Base-by-base conservation (phyloP, 2,113 vertebrate genomes). In the Cercopithecus mona region DNA sequence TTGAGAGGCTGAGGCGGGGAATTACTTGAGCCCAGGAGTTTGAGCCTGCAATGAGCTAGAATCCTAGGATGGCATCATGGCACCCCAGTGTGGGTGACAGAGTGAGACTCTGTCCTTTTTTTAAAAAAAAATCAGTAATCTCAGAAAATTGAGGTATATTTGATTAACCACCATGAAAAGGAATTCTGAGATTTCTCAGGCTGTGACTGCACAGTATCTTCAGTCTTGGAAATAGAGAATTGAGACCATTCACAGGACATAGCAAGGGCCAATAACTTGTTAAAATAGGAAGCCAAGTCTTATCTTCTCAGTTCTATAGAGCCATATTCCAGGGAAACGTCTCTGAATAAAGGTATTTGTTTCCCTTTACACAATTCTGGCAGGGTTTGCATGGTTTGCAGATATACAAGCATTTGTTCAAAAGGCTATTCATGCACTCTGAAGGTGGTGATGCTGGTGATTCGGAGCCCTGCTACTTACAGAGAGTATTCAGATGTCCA, bases 181-280 rank as follows among this genome's bases (percentile, higher is more conserved):
- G 78, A 97, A 88, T n/a, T 93, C 14, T 88, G 94, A 87, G 48
- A 70, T 48, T 88, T 87, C 40, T 40, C 88, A 76, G 87, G 27
- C 66, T 73, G 0, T 88, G 78, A 61, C 32, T 55, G 2, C 10
- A 12, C 9, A 3, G 30, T 82, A 61, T 18, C 6, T 43, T 10
- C 8, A 85, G 79, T 4, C 43, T 95, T 90, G 52, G 82, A 70
- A 91, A 81, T 32, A 23, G 78, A 94, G 57, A 94, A n/a, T 13
- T 73, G n/a, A 38, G 45, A 80, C 6, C 52, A 70, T 57, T 70
- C 75, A 27, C 9, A 82, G 78, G 43, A 57, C 55, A 3, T 35
- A 76, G 61, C 55, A 59, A 35, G 18, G 73, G 32, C 59, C n/a
- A 72, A 9, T 57, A 25, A 8, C 25, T 43, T 72, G 48, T 84